Conservation (phyloP, 2,888 invertebrate genomes). For the Tetragnatha montana region DNA sequence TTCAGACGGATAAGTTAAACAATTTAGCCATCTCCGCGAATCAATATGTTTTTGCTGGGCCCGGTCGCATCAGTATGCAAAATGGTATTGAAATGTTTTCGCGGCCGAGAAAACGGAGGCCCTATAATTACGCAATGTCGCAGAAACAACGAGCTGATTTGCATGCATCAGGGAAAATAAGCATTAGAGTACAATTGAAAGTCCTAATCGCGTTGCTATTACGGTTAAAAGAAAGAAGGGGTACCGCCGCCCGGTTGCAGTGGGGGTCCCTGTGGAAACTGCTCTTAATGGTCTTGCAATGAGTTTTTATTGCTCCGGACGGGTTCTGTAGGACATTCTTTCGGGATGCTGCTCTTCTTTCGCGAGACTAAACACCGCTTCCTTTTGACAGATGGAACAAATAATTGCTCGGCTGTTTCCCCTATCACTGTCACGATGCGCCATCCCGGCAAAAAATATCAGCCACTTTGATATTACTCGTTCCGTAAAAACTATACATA, state of each 20-base stretch:
- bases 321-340: too few species aligned
- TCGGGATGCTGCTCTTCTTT: too few species aligned
- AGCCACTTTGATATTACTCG: too few species aligned
- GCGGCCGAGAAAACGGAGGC: not conserved
- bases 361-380: too few species aligned
- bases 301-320: not conserved
- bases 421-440: too few species aligned
- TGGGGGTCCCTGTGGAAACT: not conserved
- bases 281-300: not conserved
- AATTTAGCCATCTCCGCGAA: slow-evolving; percentile 63
- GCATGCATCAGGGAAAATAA: not conserved
- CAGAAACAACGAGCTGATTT: not conserved
- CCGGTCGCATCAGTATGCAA: slow-evolving; percentile 35
- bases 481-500: too few species aligned
- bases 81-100: slow-evolving; percentile 10
- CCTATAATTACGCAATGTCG: not conserved
- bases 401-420: too few species aligned
- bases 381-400: too few species aligned
- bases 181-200: not conserved
- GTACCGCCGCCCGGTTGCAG: not conserved
- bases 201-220: not conserved
- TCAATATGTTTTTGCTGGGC: slow-evolving; percentile 47
- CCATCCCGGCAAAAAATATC: too few species aligned
- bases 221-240: not conserved
- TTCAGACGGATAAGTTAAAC: slow-evolving; percentile 61